phyloP scores from a whole-genome alignment of 2,113 vertebrate genomes.

The Egretta garzetta region DNA sequence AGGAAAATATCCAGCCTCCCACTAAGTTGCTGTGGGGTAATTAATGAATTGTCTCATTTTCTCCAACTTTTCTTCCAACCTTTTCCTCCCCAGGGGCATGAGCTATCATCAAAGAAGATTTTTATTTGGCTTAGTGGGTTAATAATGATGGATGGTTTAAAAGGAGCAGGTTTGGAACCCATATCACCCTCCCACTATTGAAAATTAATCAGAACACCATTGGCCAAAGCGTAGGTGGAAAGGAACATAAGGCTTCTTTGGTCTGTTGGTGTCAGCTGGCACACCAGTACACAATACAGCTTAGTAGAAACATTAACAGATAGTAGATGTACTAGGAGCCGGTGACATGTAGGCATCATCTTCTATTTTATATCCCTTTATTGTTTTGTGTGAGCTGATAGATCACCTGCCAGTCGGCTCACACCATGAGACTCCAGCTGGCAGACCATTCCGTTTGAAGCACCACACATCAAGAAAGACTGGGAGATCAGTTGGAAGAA shows the following conservation, averaged over 20 bases:
- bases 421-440: background rate
- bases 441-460: background rate
- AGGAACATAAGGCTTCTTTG: background rate
- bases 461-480: background rate
- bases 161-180: background rate
- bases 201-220: background rate
- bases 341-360: background rate
- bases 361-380: background rate
- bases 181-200: background rate
- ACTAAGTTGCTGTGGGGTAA: conserved; percentile 42
- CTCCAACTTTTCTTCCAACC: conserved; percentile 33
- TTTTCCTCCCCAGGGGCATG: background rate
- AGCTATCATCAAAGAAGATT: conserved; percentile 18
- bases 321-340: background rate
- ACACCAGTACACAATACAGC: background rate
- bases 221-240: background rate
- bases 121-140: background rate
- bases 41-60: conserved; percentile 33
- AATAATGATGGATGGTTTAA: background rate
- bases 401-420: background rate
- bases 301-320: background rate
- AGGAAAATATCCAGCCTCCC: conserved; percentile 54
- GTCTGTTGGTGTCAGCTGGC: background rate
- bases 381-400: background rate
- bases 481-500: background rate